Conservation (phyloP, 2,888 invertebrate species). For the Shargacucullia verbasci region DNA sequence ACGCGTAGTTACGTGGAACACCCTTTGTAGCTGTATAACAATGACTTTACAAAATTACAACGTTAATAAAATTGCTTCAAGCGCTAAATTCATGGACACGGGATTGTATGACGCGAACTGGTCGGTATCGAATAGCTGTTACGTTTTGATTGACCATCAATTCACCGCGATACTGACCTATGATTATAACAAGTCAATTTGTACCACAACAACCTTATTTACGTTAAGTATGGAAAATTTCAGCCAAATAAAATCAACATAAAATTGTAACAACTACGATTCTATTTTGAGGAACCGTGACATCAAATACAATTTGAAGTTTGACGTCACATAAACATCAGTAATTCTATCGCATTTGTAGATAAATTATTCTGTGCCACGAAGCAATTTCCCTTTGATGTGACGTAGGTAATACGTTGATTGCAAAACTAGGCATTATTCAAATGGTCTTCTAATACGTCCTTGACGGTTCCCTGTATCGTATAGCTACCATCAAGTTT, state of each 20-base stretch:
- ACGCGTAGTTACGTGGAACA: constrained; percentile 12
- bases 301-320: constrained; percentile 21
- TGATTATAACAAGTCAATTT: neutral
- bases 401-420: constrained; percentile 9
- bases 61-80: constrained; percentile 11
- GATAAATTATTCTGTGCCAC: constrained; percentile 9
- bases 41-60: constrained; percentile 7
- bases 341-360: constrained; percentile 4
- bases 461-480: constrained; percentile 12
- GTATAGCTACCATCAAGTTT: constrained; percentile 13
- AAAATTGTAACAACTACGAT: constrained; percentile 13
- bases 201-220: neutral
- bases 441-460: constrained; percentile 13
- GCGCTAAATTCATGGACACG: constrained; percentile 5
- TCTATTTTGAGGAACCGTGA: constrained; percentile 4
- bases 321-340: constrained; percentile 16
- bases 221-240: neutral
- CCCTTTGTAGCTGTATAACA: constrained; percentile 5
- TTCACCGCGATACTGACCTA: neutral
- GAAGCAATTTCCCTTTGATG: constrained; percentile 21
- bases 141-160: neutral
- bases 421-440: constrained; percentile 28
- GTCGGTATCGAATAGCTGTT: neutral
- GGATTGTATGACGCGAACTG: constrained; percentile 1
- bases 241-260: constrained; percentile 14